These are phyloP conservation scores for Dicerorhinus sumatrensis DNA, from an alignment of 2,113 vertebrate species.

Conservation along the genomic window DNA sequence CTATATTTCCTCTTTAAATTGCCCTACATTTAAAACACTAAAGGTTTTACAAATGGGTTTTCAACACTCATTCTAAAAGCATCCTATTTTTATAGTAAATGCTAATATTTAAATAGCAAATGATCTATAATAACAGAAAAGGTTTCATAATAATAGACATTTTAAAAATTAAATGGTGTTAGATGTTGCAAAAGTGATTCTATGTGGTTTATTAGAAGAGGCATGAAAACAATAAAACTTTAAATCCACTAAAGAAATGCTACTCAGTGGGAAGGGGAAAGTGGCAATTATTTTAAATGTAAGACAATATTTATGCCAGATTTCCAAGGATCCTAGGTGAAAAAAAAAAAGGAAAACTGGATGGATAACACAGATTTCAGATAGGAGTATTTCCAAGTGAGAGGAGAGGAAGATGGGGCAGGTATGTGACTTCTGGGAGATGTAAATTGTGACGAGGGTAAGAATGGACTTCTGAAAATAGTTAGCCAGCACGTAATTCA, in stretches of 20 bases:
- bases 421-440: neutral
- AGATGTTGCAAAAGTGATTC: neutral
- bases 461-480: accelerated
- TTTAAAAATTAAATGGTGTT: neutral
- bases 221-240: neutral
- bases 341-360: neutral
- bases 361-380: neutral
- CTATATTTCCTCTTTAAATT: neutral
- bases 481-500: no score
- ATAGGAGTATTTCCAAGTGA: accelerated
- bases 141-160: neutral
- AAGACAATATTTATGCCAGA: neutral
- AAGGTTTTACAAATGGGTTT: neutral
- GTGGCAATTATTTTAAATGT: neutral
- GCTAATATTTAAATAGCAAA: neutral
- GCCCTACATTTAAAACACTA: neutral
- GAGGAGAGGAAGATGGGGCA: accelerated
- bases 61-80: neutral
- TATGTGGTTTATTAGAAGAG: neutral
- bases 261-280: neutral
- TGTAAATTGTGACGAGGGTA: accelerated
- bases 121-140: neutral
- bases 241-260: neutral
- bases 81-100: neutral
- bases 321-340: neutral